Percentiles rank a stretch among this genome's conserved stretches.
These are phyloP conservation scores for Eretmocerus hayati DNA, from an alignment of 2,888 invertebrate genomes.

Conservation along the genomic window DNA sequence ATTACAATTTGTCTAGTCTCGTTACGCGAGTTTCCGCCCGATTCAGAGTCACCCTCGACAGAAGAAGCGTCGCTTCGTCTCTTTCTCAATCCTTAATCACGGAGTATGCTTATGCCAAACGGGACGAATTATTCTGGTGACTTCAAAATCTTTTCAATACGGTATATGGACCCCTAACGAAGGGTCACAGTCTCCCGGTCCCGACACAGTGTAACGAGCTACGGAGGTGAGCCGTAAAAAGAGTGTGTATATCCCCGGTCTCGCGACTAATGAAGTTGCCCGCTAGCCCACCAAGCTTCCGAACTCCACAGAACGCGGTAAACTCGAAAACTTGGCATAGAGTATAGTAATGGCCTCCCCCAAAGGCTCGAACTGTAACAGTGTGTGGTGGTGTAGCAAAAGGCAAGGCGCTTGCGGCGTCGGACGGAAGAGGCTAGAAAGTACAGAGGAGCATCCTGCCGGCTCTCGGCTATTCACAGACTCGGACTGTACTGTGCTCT, in stretches of 20 bases:
- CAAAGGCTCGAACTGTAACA: too few species aligned
- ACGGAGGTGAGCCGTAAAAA: too few species aligned
- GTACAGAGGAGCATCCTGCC: too few species aligned
- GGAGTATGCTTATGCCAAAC: slow-evolving; percentile 8
- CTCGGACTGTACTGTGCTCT: too few species aligned
- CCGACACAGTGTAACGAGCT: slow-evolving; percentile 10
- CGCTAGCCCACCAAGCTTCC: too few species aligned
- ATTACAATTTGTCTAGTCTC: not conserved
- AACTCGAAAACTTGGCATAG: slow-evolving; percentile 2
- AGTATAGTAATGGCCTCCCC: not conserved
- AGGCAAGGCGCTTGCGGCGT: too few species aligned
- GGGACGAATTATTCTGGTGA: slow-evolving; percentile 14
- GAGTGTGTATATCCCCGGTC: slow-evolving; percentile 8
- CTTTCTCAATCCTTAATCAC: too few species aligned
- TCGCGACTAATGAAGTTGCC: slow-evolving; percentile 19
- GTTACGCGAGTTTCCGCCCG: not conserved
- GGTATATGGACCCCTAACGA: slow-evolving; percentile 14
- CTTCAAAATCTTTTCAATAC: too few species aligned
- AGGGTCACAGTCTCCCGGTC: not conserved
- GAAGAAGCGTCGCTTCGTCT: not conserved
- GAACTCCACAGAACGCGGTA: not conserved
- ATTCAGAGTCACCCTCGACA: not conserved
- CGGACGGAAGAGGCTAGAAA: too few species aligned
- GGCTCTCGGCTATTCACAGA: too few species aligned
- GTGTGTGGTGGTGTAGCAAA: too few species aligned